phyloP scores from a whole-genome alignment of 2,888 invertebrate genomes.

The Chaetogeoica ovagalla region DNA sequence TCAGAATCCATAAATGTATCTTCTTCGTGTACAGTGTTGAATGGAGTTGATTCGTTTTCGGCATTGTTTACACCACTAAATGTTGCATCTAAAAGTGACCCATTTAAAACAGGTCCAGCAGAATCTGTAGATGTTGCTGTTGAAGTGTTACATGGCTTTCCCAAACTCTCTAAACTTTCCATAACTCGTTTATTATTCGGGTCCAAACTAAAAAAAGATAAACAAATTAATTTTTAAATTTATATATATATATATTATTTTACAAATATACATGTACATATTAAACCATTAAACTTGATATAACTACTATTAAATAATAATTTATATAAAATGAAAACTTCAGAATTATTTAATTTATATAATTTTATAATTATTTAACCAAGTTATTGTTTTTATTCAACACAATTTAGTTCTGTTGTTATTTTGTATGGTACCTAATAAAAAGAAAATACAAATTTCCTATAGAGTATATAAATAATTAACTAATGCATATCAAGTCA shows the following conservation, averaged over 20 bases:
- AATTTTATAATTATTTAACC: not conserved
- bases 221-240: too few relatives aligned
- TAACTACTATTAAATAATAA: constrained; percentile 2
- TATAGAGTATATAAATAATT: too few relatives aligned
- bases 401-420: not conserved
- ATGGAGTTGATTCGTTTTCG: constrained; percentile 49
- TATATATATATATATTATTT: too few relatives aligned
- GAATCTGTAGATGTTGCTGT: constrained; percentile 35
- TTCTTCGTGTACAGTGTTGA: constrained; percentile 42
- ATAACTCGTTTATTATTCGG: constrained; percentile 68
- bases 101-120: constrained; percentile 44
- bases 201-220: constrained; percentile 65
- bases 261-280: not conserved
- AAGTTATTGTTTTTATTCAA: not conserved
- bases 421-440: too few relatives aligned
- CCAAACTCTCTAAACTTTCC: constrained; percentile 61
- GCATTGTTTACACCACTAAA: constrained; percentile 50
- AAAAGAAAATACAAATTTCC: too few relatives aligned
- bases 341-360: too few relatives aligned
- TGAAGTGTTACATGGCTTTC: constrained; percentile 55
- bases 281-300: not conserved
- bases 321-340: not conserved
- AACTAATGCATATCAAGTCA: too few relatives aligned
- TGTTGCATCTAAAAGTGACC: constrained; percentile 47
- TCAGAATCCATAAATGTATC: constrained; percentile 52